Base-by-base conservation (phyloP, 2,113 vertebrate species). In the Alethe castanea region DNA sequence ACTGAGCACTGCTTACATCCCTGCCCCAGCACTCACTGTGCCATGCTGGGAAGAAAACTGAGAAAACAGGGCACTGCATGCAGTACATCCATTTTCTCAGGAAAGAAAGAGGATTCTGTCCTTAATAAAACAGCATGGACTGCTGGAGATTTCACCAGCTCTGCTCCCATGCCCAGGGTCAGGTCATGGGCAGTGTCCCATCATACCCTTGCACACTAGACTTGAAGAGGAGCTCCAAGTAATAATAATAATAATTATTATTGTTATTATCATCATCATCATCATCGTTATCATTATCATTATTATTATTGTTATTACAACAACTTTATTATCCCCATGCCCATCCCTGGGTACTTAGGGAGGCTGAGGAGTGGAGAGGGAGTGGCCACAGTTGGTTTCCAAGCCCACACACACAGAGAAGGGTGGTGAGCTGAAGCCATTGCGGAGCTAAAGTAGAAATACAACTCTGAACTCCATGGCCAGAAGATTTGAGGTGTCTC, bases 121-220 rank as follows among this genome's bases (percentile, higher is more conserved):
- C 24, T 64, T 40, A 33, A 42, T 28, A 33, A 67, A 67, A 35
- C 5, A 77, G 8, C 29, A 26, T 0, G 5, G n/a, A 28, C 24
- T 69, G 35, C 26, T 42, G 65, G 16, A 83, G 6, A 7, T 16
- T 79, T 44, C 71, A 20, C 9, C 40, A 44, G 38, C 53, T 86
- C 71, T 64, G 48, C 26, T 11, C 6, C 61, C 0, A 0, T 16
- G 19, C 19, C 52, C 16, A 77, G 33, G 29, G 20, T 13, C 25
- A 26, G n/a, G 11, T 22, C 42, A 38, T 11, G 16, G 18, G 8
- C 56, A 73, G 35, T 6, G 7, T 20, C 17, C 26, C 23, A 70
- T 25, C 3, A 9, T 38, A 72, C 19, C 12, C 17, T 90, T 0
- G 0, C 22, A 60, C 13, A 5, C 14, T 4, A 7, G 8, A 26